These are phyloP conservation scores for Tyrannus savana DNA, from an alignment of 2,113 vertebrate species.

Conservation along the genomic window DNA sequence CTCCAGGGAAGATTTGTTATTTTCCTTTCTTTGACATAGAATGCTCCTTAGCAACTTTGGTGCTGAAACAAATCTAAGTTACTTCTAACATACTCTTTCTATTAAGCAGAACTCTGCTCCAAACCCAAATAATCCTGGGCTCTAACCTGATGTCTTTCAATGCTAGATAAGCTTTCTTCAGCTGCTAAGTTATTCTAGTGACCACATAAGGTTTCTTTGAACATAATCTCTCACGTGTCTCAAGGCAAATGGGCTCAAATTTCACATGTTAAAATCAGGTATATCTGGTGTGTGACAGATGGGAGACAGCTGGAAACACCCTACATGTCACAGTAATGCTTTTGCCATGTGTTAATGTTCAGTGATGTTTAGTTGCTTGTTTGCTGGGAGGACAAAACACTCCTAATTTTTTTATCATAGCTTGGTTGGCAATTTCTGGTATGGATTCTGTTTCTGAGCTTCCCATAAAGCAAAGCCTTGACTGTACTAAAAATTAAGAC, in stretches of 20 bases:
- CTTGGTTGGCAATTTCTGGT: background rate
- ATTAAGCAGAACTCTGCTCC: background rate
- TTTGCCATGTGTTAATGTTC: too few species aligned
- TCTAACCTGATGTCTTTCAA: background rate
- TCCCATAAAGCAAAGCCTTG: background rate
- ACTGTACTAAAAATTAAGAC: background rate
- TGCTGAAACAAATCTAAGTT: background rate
- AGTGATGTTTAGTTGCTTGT: background rate
- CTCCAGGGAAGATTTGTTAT: background rate
- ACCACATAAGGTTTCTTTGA: background rate
- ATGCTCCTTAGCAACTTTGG: background rate
- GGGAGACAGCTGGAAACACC: rapidly evolving
- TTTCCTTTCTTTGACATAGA: background rate
- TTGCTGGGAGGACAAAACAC: background rate
- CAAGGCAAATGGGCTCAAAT: background rate
- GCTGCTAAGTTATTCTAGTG: background rate
- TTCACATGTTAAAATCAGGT: background rate
- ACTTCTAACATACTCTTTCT: background rate
- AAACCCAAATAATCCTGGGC: background rate
- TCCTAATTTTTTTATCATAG: background rate
- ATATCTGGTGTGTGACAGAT: background rate
- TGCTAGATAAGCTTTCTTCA: background rate
- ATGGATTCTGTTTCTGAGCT: background rate
- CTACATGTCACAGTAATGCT: background rate
- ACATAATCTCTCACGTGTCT: background rate